phyloP scores from a whole-genome alignment of 2,113 vertebrate species.

The Lophotis ruficrista region DNA sequence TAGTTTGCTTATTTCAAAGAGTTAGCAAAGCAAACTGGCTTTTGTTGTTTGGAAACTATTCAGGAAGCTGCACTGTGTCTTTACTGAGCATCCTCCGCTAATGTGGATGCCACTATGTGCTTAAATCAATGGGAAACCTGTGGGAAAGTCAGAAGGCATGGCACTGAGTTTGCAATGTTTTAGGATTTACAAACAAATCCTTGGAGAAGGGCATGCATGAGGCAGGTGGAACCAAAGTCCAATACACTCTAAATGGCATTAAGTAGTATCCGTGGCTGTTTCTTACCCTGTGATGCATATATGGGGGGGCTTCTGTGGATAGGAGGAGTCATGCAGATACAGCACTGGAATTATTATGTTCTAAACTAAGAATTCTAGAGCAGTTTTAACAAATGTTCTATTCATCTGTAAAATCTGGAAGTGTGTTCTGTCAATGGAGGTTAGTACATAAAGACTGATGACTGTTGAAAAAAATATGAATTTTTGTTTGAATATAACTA shows the following conservation, averaged over 20 bases:
- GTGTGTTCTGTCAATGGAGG: constrained; percentile 15
- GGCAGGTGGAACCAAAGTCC: background rate
- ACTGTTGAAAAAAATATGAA: background rate
- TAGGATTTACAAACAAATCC: background rate
- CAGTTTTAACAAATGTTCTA: constrained; percentile 6
- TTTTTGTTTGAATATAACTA: constrained; percentile 44
- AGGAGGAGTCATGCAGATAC: background rate
- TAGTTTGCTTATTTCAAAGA: background rate
- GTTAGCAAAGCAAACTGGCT: background rate
- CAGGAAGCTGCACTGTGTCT: background rate
- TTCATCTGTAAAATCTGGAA: constrained; percentile 35
- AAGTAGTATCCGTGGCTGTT: background rate
- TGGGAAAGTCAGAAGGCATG: background rate
- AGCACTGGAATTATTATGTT: background rate
- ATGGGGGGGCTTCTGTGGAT: background rate
- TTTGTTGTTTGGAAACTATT: background rate
- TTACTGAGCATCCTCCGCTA: background rate
- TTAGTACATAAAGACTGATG: constrained; percentile 35
- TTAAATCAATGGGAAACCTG: background rate
- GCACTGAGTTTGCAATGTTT: background rate
- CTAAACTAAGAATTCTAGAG: background rate
- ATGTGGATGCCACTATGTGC: background rate
- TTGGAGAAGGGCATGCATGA: background rate
- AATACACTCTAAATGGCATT: background rate
- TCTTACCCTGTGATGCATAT: background rate